Conservation (phyloP, 2,888 invertebrate genomes). For the Eristalis pertinax region DNA sequence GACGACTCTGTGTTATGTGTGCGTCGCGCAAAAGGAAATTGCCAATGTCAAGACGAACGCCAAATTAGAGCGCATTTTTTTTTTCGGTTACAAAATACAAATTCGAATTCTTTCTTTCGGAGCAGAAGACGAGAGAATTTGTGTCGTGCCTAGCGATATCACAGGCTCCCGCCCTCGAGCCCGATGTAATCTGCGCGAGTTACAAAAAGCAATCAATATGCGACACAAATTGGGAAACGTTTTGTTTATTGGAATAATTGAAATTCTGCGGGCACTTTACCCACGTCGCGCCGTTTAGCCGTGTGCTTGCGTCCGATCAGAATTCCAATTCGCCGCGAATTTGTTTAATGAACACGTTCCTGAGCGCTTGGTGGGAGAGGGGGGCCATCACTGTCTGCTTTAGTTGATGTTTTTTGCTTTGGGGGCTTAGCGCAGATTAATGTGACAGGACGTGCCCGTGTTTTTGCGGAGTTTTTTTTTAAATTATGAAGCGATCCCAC, state of each 20-base stretch:
- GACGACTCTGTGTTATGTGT: slow-evolving; percentile 7
- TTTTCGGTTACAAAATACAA: too few relatives aligned
- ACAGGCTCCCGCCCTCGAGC: neutral
- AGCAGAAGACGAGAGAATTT: neutral
- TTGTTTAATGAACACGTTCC: slow-evolving; percentile 35
- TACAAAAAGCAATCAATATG: slow-evolving; percentile 33
- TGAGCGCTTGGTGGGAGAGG: neutral
- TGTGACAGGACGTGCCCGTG: slow-evolving; percentile 28
- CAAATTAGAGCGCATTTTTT: too few relatives aligned
- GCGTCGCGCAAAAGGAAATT: slow-evolving; percentile 2
- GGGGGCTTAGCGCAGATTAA: slow-evolving; percentile 4
- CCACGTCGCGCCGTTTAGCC: slow-evolving; percentile 10
- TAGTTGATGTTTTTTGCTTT: neutral
- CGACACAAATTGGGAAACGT: slow-evolving; percentile 18
- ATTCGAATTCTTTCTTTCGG: neutral
- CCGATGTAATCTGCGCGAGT: slow-evolving; percentile 5
- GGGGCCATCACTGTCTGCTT: too few relatives aligned
- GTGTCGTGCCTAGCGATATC: neutral
- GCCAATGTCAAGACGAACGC: neutral
- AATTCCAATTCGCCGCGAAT: slow-evolving; percentile 16
- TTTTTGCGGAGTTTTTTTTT: slow-evolving; percentile 16
- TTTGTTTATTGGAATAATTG: slow-evolving; percentile 28
- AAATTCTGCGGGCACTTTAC: neutral
- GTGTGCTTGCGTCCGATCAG: slow-evolving; percentile 14
- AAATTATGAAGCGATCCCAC: slow-evolving; percentile 26